Conservation (phyloP, 1,140 invertebrate species). For the Lordiphosa stackelbergi region DNA sequence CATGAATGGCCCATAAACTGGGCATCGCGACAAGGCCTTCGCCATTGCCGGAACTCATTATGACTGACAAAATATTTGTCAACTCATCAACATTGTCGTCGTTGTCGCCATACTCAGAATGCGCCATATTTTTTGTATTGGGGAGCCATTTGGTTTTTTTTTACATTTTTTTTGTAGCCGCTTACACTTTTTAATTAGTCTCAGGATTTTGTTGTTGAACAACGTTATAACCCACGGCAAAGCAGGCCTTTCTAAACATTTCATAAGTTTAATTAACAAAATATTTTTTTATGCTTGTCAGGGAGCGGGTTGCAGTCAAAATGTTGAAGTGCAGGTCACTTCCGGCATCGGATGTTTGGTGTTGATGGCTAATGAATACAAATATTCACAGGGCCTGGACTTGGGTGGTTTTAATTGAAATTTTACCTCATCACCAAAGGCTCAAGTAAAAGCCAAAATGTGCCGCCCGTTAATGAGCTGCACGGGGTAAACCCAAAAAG, state of each 20-base stretch:
- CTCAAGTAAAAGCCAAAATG: constrained; percentile 13
- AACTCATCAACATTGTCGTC: constrained; percentile 59
- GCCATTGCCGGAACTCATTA: constrained; percentile 54
- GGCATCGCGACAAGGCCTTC: constrained; percentile 5
- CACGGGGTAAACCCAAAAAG: constrained; percentile 17
- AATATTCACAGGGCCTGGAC: constrained; percentile 40
- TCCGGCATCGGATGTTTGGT: constrained; percentile 39
- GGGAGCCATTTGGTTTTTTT: constrained; percentile 37
- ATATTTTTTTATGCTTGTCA: constrained; percentile 17
- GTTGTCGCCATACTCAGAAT: constrained; percentile 10
- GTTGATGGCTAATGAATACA: constrained; percentile 59
- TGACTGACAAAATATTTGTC: constrained; percentile 73
- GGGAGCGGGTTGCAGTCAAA: constrained; percentile 18
- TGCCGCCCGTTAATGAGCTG: constrained; percentile 55
- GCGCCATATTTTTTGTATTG: constrained; percentile 26
- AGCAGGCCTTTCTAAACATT: constrained; percentile 48
- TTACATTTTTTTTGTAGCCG: constrained; percentile 14
- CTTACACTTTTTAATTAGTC: constrained; percentile 64
- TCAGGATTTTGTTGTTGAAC: constrained; percentile 14
- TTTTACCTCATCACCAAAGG: constrained; percentile 33
- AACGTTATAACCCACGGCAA: not conserved
- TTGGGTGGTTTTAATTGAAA: constrained; percentile 55
- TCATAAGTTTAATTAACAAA: constrained; percentile 69
- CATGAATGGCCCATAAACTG: constrained; percentile 32
- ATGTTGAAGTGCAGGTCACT: constrained; percentile 61